A percentile compares a stretch with the other conserved stretches of the same genome.
Evolutionary conservation across 2,113 vertebrate genomes (phyloP).

Genomic region (Mugil cephalus): DNA sequence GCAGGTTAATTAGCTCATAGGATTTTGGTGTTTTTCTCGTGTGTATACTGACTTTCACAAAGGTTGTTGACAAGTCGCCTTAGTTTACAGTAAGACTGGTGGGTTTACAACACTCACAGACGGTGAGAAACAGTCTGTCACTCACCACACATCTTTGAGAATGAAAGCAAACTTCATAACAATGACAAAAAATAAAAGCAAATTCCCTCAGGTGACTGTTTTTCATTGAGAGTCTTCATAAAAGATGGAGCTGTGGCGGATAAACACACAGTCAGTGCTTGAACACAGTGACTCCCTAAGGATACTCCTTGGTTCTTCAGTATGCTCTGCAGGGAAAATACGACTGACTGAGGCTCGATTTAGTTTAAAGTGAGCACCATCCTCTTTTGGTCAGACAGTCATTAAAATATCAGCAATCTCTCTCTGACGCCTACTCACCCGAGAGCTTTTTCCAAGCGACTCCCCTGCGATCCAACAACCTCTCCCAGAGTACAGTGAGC

Average conservation of each 20-base stretch:
- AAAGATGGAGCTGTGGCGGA: neutral
- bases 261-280: too few relatives aligned
- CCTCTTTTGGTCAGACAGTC: neutral
- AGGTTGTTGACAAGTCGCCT: too few relatives aligned
- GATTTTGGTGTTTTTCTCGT: too few relatives aligned
- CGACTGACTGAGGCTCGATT: neutral
- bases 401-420: neutral
- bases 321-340: neutral
- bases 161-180: too few relatives aligned
- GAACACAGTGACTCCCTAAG: constrained; percentile 12
- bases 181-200: too few relatives aligned
- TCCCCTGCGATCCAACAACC: constrained; percentile 94
- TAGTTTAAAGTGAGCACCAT: neutral
- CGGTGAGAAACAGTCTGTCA: too few relatives aligned
- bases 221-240: neutral
- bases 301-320: neutral
- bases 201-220: neutral
- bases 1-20: too few relatives aligned
- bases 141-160: too few relatives aligned
- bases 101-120: too few relatives aligned
- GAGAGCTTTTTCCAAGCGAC: constrained; percentile 92
- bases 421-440: constrained; percentile 85
- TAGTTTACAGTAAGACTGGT: too few relatives aligned
- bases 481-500: constrained; percentile 95
- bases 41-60: too few relatives aligned